Evolutionary conservation across 2,888 invertebrate species (phyloP).

Genomic region (Graphium colonna): DNA sequence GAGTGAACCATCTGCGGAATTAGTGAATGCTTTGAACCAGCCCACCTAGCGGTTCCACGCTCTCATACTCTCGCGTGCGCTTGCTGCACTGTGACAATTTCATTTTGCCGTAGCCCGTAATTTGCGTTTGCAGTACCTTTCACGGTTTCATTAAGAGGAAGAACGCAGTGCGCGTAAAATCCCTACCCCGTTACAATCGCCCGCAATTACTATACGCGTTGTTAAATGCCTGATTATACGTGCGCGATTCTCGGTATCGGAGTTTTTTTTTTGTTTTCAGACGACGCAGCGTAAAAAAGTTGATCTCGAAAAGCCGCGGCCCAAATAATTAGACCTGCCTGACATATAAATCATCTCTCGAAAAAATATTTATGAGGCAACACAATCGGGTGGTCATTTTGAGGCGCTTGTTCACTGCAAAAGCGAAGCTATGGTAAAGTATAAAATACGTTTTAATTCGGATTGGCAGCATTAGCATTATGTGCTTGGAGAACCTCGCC

Average conservation of each 20-base stretch:
- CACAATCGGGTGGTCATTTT: conserved; percentile 57
- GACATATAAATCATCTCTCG: conserved; percentile 65
- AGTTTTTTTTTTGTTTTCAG: conserved; percentile 31
- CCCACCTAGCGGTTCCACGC: conserved; percentile 1
- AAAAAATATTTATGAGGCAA: conserved; percentile 62
- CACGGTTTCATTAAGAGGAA: conserved; percentile 22
- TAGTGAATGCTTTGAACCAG: neutral
- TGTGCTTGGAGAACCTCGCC: too few species aligned
- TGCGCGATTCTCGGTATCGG: conserved; percentile 27
- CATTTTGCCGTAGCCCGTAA: conserved; percentile 16
- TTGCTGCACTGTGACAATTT: conserved; percentile 17
- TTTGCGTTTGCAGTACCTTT: conserved; percentile 19
- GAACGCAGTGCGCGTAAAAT: conserved; percentile 4
- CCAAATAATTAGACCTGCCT: conserved; percentile 68
- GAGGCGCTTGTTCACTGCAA: conserved; percentile 27
- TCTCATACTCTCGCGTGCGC: conserved; percentile 6
- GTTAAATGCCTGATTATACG: conserved; percentile 24
- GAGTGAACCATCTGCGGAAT: neutral
- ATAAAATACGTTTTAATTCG: too few species aligned
- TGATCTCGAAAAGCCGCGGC: conserved; percentile 58
- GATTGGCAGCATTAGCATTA: too few species aligned
- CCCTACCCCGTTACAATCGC: conserved; percentile 16
- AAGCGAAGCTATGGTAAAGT: neutral
- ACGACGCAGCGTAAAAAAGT: conserved; percentile 39
- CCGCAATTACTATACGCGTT: conserved; percentile 22